Evolutionary conservation across 2,888 invertebrate genomes (phyloP).

Genomic region (Drosophila flavopinicola): DNA sequence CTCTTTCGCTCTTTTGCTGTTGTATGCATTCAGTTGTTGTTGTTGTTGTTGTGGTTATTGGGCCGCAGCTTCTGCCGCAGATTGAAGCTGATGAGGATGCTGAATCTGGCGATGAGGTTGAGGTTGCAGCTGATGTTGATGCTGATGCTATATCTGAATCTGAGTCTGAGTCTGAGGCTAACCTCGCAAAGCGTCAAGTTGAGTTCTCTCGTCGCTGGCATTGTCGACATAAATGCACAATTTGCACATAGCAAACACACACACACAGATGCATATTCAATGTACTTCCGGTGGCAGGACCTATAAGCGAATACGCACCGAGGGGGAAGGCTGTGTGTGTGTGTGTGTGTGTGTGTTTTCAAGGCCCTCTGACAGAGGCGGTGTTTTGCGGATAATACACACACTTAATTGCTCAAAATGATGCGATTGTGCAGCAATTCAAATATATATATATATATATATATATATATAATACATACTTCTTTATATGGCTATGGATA

Average conservation of each 20-base stretch:
- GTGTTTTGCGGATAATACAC: conserved; percentile 77
- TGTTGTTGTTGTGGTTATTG: conserved; percentile 26
- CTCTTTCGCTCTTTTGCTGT: conserved; percentile 4
- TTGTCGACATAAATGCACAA: conserved; percentile 79
- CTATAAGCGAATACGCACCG: conserved; percentile 48
- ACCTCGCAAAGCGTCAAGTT: conserved; percentile 53
- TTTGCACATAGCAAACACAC: conserved; percentile 64
- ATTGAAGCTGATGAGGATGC: conserved; percentile 10
- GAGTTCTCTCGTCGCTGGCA: conserved; percentile 58
- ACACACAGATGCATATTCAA: conserved; percentile 59
- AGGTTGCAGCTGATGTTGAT: no score
- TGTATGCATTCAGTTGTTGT: conserved; percentile 12
- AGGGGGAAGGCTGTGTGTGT: conserved; percentile 7
- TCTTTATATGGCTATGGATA: background rate
- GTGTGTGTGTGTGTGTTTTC: conserved; percentile 54
- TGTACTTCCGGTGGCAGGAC: conserved; percentile 78
- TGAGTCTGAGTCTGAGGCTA: conserved; percentile 13
- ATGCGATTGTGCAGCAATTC: conserved; percentile 64
- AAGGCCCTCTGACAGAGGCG: conserved; percentile 77
- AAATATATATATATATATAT: background rate
- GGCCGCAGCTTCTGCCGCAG: conserved; percentile 23
- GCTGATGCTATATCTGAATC: conserved; percentile 15
- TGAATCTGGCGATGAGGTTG: background rate
- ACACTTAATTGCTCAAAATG: conserved; percentile 81
- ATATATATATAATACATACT: background rate